Evolutionary conservation across 2,113 vertebrate genomes (phyloP), one percentile per base, ranked within the genome.

Genomic region (Gymnocephalus cernua): DNA sequence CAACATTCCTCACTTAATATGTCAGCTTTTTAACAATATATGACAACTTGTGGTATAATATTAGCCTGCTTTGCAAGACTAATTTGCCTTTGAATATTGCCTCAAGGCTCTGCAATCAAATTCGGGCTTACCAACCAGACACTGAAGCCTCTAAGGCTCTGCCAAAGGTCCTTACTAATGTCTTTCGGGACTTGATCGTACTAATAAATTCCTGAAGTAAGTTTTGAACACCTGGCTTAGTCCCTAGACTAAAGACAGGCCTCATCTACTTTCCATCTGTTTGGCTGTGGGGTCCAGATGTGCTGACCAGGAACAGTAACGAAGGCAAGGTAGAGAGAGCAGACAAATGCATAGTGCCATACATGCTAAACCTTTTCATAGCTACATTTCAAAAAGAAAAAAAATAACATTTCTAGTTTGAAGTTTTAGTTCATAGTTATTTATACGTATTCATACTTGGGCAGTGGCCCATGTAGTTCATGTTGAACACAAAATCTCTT

Each of bases 181-280:
- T 70, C 80, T 85, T 81, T 48, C 1, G 69, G 84, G 83, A 88
- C 57, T 58, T 71, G 25, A 78, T 78, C 10, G 11, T 27, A 82
- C 38, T 10, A 56, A 27, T 77, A 69, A 71, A 78, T 85, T 87
- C 41, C 56, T 84, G 62, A 85, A 74, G 29, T 83, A 83, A 80
- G 73, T 45, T 61, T 5, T 23, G 77, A 88, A 74, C 87, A 90
- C 77, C 86, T 91, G 81, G 70, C 63, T 54, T 48, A 51, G 59
- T 88, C 84, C 69, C 80, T 14, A 51, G 86, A 75, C 76, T 82
- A 47, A 69, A 81, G 82, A 76, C 70, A 77, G 73, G 78, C 58
- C 80, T 90, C 86, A 82, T 91, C 84, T 91, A 79, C 76, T 76
- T 48, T 75, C 88, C 88, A 87, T 93, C 88, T 93, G 88, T 80